Percentiles rank a stretch among this genome's conserved stretches.
Evolutionary conservation across 2,113 vertebrate species (phyloP).

Genomic region (Alexandromys fortis): DNA sequence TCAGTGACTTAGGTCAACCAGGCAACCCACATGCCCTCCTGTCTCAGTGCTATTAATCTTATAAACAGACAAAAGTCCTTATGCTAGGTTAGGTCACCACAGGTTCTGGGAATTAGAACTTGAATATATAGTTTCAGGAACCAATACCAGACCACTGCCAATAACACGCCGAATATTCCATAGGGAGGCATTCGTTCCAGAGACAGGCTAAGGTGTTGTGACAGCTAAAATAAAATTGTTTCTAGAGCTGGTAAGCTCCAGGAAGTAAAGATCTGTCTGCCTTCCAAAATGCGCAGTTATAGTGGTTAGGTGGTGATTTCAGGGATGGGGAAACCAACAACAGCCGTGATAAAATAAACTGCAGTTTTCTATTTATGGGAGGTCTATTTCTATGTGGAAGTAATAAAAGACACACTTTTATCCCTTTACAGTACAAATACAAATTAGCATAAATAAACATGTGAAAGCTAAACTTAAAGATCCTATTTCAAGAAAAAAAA

Average conservation of each 20-base stretch:
- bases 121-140: not conserved
- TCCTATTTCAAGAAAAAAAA: constrained; percentile 48
- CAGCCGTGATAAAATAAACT: not conserved
- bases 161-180: not conserved
- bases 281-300: not conserved
- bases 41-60: not conserved
- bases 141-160: not conserved
- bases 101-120: not conserved
- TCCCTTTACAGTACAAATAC: constrained; percentile 23
- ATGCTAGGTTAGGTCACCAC: not conserved
- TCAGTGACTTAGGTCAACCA: not conserved
- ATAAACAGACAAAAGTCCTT: not conserved
- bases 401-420: not conserved
- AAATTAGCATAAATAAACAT: constrained; percentile 56
- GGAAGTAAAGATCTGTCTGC: not conserved
- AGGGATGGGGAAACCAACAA: not conserved
- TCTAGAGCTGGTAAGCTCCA: not conserved
- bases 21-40: not conserved
- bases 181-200: not conserved
- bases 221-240: not conserved
- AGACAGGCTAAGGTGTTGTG: not conserved
- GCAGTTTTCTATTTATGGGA: constrained; percentile 20
- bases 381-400: constrained; percentile 10
- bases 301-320: not conserved
- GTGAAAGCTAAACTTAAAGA: constrained; percentile 38